Evolutionary conservation across 2,113 vertebrate genomes (phyloP), one percentile per base, ranked within the genome.

Genomic region (Atractosteus spatula): DNA sequence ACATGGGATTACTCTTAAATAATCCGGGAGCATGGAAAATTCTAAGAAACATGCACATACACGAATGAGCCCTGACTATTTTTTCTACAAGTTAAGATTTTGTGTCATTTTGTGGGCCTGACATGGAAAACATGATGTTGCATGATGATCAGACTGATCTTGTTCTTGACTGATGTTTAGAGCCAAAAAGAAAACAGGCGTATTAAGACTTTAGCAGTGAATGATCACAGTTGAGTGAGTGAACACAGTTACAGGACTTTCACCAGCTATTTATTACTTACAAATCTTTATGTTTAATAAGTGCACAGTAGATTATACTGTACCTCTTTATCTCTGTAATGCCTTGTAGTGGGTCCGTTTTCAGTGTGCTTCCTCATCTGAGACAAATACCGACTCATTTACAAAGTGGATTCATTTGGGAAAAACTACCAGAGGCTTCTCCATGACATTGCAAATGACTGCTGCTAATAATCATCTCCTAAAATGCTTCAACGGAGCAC

Each of bases 381-480:
- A 11, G 56, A 59, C 11, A 11, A n/a, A 59, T 4, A 59, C 11
- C 56, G 3, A 12, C 7, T 59, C 7, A 59, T 11, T 59, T 59
- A 59, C 3, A 7, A 12, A 13, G 56, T 12, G 3, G 56, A n/a
- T 12, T 59, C n/a, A 12, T 59, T 59, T 7, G 56, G 3, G 11
- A 59, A 12, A 29, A 29, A 29, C 29, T 29, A 29, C 29, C 29
- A 29, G 29, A 29, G 29, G 29, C 29, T 29, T 29, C 29, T 29
- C 29, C 29, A 29, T 29, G 29, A 29, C 29, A 29, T 29, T 29
- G 29, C 29, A 29, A 29, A 55, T 3, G 65, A 45, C 41, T 56
- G 47, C 10, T 13, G 54, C 66, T 70, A 79, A 78, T 54, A 74
- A 78, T 44, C 14, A 62, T 3, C 42, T 67, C 44, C 16, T 51